Base-by-base conservation (phyloP, 2,888 invertebrate species). In the Aleiodes alternator region DNA sequence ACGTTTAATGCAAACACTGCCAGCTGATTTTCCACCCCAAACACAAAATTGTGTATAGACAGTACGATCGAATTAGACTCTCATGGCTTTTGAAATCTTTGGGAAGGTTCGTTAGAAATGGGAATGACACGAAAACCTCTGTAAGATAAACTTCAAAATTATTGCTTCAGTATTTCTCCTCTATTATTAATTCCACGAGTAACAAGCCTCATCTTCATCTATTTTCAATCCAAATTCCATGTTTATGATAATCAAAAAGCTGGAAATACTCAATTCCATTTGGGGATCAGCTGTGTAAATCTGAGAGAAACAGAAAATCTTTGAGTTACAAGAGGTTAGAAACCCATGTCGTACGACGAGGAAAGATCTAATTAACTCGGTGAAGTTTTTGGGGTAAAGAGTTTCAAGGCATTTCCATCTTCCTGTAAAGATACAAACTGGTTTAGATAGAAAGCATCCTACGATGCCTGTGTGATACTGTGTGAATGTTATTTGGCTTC, bases 1-100 rank as follows among this genome's bases (percentile, higher is more conserved):
- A 79, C 82, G 82, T 82, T 23, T 82, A 86, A 85, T 83, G 83
- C 86, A 86, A 87, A 88, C 85, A 83, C 84, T 83, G 79, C 82
- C 79, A 84, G 82, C 78, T 83, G 81, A 82, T 82, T 84, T 83
- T 84, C 81, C 79, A 81, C 80, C 79, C 81, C 78, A 71, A 70
- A 73, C 77, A 77, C 77, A 77, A 31, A 34, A 68, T 29, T 53
- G n/a, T 53, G 31, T 12, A 66, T 4, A 34, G 34, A 50, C 48
- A 48, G 23, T 51, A 50, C 66, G 80, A 81, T 83, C 81, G 81
- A 84, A 86, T 86, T 80, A 81, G 80, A 80, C 64, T 64, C 6
- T 48, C 23, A 64, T 31, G 14, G 51, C 51, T 31, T 68, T 53
- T n/a, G 50, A 51, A 50, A 68, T 31, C 29, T 50, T 11, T 23